phyloP scores from a whole-genome alignment of 2,113 vertebrate species.

The Meleagris gallopavo region DNA sequence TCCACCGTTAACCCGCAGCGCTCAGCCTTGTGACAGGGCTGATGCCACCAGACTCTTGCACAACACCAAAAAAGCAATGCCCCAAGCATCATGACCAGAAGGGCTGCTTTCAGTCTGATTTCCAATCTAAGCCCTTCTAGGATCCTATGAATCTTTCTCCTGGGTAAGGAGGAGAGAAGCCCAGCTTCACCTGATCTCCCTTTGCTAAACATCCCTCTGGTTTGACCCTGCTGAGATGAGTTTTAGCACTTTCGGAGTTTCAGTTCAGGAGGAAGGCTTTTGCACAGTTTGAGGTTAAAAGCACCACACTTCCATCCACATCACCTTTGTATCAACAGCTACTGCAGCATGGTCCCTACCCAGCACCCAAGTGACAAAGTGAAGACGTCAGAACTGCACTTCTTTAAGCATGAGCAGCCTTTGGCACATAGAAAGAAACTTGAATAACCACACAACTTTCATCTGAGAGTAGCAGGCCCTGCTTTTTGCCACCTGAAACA shows the following conservation, averaged over 20 bases:
- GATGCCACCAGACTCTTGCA: not conserved
- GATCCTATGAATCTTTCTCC: not conserved
- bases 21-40: not conserved
- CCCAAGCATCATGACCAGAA: not conserved
- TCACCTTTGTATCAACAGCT: not conserved
- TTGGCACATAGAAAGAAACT: accelerated
- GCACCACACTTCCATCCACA: not conserved
- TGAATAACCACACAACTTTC: not conserved
- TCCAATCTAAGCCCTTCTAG: no score
- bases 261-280: not conserved
- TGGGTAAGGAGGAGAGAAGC: not conserved
- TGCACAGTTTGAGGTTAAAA: not conserved
- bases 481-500: not conserved
- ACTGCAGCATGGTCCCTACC: not conserved
- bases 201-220: not conserved
- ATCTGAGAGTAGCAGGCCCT: accelerated
- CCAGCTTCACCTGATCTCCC: not conserved
- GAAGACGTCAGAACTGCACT: not conserved
- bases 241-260: not conserved
- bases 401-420: not conserved
- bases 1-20: accelerated
- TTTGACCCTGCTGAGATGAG: not conserved
- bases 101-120: not conserved
- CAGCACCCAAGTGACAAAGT: accelerated
- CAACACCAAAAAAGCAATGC: accelerated